Conservation (phyloP, 1,140 invertebrate genomes). For the Lutraria rhynchaena region DNA sequence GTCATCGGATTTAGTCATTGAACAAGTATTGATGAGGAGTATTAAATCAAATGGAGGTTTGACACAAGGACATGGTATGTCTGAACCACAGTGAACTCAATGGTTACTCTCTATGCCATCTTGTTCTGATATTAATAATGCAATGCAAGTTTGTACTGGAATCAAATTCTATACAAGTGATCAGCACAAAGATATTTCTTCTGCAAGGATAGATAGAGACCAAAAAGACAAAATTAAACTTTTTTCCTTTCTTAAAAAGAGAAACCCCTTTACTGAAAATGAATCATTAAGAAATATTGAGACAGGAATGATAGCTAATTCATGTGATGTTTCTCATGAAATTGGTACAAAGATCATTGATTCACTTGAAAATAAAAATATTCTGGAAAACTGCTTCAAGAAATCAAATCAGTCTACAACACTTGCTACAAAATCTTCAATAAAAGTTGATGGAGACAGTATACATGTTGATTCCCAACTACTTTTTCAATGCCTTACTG, state of each 20-base stretch:
- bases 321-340: constrained; percentile 41
- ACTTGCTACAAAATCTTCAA: constrained; percentile 30
- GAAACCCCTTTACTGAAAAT: constrained; percentile 61
- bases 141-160: constrained; percentile 61
- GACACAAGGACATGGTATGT: constrained; percentile 71
- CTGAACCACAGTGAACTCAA: constrained; percentile 62
- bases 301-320: constrained; percentile 49
- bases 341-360: constrained; percentile 45
- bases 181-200: constrained; percentile 63
- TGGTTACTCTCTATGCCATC: constrained; percentile 69
- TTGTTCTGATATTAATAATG: constrained; percentile 66
- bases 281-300: constrained; percentile 48
- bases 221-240: constrained; percentile 52
- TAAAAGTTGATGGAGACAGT: constrained; percentile 33
- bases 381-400: constrained; percentile 50
- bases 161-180: constrained; percentile 62
- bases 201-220: constrained; percentile 56
- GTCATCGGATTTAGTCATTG: constrained; percentile 77
- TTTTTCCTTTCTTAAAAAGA: constrained; percentile 34
- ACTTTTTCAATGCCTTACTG: constrained; percentile 61
- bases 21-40: constrained; percentile 71
- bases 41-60: constrained; percentile 81
- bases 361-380: constrained; percentile 36
- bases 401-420: constrained; percentile 44
- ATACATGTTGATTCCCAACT: constrained; percentile 58